Evolutionary conservation across 2,113 vertebrate species (phyloP).

Genomic region (Hippocampus barbouri): DNA sequence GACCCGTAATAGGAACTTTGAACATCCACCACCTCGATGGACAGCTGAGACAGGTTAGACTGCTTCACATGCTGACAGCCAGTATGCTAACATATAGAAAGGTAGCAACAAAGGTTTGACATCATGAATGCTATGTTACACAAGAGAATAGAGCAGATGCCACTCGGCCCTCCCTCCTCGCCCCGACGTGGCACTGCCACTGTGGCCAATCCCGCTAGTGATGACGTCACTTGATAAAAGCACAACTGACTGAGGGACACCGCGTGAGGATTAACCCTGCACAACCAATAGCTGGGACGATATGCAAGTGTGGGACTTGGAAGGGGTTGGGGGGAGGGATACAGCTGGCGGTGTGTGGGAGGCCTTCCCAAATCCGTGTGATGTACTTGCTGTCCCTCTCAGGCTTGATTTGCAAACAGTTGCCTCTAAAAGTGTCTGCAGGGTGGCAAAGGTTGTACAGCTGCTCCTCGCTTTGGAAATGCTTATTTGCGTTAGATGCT

Average conservation of each 20-base stretch:
- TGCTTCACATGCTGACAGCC: too few relatives aligned
- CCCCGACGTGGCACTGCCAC: slow-evolving; percentile 38
- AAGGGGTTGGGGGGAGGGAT: slow-evolving; percentile 24
- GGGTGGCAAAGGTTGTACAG: slow-evolving; percentile 25
- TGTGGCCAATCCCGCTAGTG: slow-evolving; percentile 55
- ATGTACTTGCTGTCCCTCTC: slow-evolving; percentile 65
- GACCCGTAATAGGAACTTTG: too few relatives aligned
- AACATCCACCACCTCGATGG: too few relatives aligned
- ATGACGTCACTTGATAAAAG: slow-evolving; percentile 73
- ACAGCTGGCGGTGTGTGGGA: slow-evolving; percentile 72
- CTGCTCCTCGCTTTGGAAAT: too few relatives aligned
- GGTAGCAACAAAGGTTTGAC: slow-evolving; percentile 9
- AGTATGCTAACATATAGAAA: too few relatives aligned
- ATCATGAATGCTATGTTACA: slow-evolving; percentile 65
- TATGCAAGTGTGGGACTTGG: slow-evolving; percentile 58
- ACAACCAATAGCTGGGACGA: slow-evolving; percentile 65
- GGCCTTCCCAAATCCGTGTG: slow-evolving; percentile 65
- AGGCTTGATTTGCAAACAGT: slow-evolving; percentile 63
- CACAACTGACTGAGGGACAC: slow-evolving; percentile 68
- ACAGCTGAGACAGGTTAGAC: too few relatives aligned
- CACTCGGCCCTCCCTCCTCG: not conserved
- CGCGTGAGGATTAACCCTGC: slow-evolving; percentile 71
- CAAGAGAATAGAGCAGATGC: slow-evolving; percentile 71
- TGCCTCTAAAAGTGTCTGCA: slow-evolving; percentile 45
- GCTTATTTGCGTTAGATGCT: too few relatives aligned